These are phyloP conservation scores for Brachionus paranguensis DNA, from an alignment of 1,140 invertebrate genomes.

Conservation along the genomic window DNA sequence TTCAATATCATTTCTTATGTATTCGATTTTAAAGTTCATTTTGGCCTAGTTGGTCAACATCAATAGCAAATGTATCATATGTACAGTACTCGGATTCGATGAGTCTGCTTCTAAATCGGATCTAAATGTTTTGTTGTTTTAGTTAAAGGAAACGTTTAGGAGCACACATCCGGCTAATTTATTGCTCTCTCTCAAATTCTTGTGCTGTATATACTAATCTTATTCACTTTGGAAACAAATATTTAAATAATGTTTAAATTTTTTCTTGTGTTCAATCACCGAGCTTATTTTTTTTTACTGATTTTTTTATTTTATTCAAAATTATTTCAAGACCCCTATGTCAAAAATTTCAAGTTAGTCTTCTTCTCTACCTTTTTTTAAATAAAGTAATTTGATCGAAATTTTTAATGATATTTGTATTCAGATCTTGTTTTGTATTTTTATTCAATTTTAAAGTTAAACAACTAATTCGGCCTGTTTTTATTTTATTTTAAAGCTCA, in stretches of 20 bases:
- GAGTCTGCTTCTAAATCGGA: neutral
- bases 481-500: neutral
- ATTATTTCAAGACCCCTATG: neutral
- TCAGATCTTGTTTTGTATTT: neutral
- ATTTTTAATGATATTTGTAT: no score
- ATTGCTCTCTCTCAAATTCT: neutral
- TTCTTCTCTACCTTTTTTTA: neutral
- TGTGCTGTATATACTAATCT: neutral
- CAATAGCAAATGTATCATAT: neutral
- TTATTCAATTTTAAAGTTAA: neutral
- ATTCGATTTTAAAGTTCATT: neutral
- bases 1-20: neutral
- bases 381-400: neutral
- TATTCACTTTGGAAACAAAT: neutral
- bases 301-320: neutral
- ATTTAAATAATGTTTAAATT: neutral
- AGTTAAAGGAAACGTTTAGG: neutral
- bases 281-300: neutral
- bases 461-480: neutral
- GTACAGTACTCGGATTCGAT: slow-evolving; percentile 3
- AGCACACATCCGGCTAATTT: neutral
- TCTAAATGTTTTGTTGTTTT: neutral
- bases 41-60: neutral
- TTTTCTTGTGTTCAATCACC: neutral
- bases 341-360: neutral